These are phyloP conservation scores for Rhopalosiphum maidis DNA, from an alignment of 1,140 invertebrate species.

Conservation along the genomic window DNA sequence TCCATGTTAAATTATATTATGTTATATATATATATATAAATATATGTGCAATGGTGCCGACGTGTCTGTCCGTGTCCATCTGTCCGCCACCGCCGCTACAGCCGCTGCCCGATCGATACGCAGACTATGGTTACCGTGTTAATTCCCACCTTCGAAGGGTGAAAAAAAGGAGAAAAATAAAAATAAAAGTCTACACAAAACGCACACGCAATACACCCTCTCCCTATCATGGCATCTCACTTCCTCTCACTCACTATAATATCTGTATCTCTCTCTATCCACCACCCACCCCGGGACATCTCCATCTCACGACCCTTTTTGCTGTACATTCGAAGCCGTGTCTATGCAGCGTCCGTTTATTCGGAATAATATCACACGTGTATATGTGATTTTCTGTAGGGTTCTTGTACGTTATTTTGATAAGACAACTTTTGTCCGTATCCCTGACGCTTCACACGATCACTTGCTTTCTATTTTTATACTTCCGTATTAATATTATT, in stretches of 20 bases:
- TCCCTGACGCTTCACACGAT: background rate
- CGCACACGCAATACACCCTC: background rate
- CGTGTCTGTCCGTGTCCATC: conserved; percentile 53
- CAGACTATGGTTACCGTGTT: conserved; percentile 54
- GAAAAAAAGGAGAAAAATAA: conserved; percentile 38
- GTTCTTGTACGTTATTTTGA: background rate
- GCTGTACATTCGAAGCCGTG: background rate
- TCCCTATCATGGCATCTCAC: background rate
- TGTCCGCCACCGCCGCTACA: conserved; percentile 4
- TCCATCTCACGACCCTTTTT: conserved; percentile 5
- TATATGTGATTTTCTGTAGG: background rate
- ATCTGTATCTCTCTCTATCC: background rate
- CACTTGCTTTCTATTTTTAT: background rate
- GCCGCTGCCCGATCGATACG: conserved; percentile 50
- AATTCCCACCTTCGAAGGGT: conserved; percentile 57
- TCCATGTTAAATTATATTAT: background rate
- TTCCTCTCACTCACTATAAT: background rate
- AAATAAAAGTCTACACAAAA: conserved; percentile 26
- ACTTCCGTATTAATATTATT: background rate
- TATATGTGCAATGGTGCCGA: conserved; percentile 49
- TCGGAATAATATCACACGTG: background rate
- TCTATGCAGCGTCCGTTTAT: background rate
- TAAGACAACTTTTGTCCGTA: background rate
- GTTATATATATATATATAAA: background rate
- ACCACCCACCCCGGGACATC: background rate